Percentiles rank a stretch among this genome's conserved stretches.
phyloP scores from a whole-genome alignment of 2,797 vertebrate species.

The Chelon auratus region DNA sequence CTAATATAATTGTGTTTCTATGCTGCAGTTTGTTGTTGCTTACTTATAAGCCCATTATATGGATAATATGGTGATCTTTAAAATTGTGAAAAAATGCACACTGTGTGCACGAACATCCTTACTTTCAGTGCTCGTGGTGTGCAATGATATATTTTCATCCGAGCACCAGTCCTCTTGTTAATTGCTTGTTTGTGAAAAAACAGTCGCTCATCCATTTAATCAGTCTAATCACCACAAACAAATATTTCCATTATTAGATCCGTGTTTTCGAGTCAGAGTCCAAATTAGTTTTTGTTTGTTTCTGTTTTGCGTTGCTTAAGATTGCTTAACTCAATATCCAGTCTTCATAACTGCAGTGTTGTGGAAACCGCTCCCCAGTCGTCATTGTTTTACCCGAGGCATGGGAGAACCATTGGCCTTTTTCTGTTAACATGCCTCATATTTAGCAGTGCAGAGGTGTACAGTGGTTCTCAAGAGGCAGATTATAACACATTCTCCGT shows the following conservation, averaged over 20 bases:
- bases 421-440: constrained; percentile 5
- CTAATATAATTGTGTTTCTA: no score
- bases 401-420: background rate
- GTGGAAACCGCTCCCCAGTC: background rate
- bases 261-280: constrained; percentile 8
- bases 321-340: constrained; percentile 32
- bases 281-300: constrained; percentile 25
- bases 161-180: constrained; percentile 16
- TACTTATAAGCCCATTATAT: no score
- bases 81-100: background rate
- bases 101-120: constrained; percentile 2
- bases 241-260: constrained; percentile 32
- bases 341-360: constrained; percentile 1
- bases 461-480: constrained; percentile 41
- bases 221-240: constrained; percentile 32
- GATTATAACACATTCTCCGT: constrained; percentile 53
- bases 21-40: no score
- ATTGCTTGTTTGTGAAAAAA: constrained; percentile 34
- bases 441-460: constrained; percentile 42
- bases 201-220: constrained; percentile 40
- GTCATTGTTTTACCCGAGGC: background rate
- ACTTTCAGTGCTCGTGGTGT: background rate
- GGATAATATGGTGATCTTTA: background rate
- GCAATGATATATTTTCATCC: constrained; percentile 24
- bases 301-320: constrained; percentile 14